Evolutionary conservation across 2,888 invertebrate species (phyloP).

Genomic region (Chydorus sphaericus): DNA sequence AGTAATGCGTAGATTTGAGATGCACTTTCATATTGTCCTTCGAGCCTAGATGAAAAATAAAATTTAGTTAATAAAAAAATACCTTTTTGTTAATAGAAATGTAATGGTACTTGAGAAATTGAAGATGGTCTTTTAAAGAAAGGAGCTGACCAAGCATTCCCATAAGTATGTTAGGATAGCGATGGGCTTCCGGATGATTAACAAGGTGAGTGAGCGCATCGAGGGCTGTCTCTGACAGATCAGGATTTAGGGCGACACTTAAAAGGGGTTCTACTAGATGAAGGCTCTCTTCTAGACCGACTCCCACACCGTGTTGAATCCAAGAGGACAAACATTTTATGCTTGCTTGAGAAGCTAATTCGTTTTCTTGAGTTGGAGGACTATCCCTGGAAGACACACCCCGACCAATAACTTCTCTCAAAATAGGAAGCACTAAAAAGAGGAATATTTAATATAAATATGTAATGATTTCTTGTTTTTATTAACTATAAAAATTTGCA

Average conservation of each 20-base stretch:
- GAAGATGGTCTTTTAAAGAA: constrained; percentile 33
- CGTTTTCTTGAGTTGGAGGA: background rate
- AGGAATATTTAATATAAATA: background rate
- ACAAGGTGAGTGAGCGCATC: constrained; percentile 44
- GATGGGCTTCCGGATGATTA: constrained; percentile 45
- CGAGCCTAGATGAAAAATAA: background rate
- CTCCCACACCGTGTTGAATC: constrained; percentile 13
- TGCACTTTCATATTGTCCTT: constrained; percentile 2
- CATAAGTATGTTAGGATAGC: constrained; percentile 41
- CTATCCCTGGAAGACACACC: background rate
- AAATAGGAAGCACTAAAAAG: constrained; percentile 5
- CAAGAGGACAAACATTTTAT: constrained; percentile 11
- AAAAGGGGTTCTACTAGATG: constrained; percentile 17
- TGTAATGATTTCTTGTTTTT: background rate
- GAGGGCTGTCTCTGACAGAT: constrained; percentile 41
- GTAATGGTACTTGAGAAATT: constrained; percentile 23
- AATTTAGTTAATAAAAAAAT: background rate
- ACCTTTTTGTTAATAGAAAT: too few species aligned
- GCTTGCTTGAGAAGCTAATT: background rate
- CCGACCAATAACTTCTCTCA: constrained; percentile 10
- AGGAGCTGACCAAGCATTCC: constrained; percentile 43
- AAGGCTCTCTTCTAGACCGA: constrained; percentile 7
- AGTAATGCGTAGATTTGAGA: constrained; percentile 2
- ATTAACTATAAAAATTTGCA: background rate
- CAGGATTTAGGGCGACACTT: constrained; percentile 21